Evolutionary conservation across 2,888 invertebrate species (phyloP), one percentile per base, ranked within the genome.

Genomic region (Drosophila trichaetosa): DNA sequence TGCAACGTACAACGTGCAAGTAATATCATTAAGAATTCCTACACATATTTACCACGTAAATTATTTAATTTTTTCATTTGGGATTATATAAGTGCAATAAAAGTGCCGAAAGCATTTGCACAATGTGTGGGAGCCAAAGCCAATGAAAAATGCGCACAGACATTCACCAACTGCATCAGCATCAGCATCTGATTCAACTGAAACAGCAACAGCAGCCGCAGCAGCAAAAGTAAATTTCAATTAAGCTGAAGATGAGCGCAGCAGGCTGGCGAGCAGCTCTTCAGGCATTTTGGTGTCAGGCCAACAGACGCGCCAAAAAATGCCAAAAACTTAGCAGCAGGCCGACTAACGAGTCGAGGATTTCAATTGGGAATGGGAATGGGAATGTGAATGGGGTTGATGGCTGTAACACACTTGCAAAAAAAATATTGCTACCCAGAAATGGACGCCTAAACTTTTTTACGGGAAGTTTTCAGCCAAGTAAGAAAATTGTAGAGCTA

Each of bases 21-120:
- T 53, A 54, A 54, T 18, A 54, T 68, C 56, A 56, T 73, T 85
- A 80, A 85, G 90, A 85, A 85, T 84, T 67, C 75, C 29, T 52
- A 70, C 48, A 57, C 65, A 58, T 57, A 57, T 46, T 73, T 59
- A 59, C 58, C 38, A 76, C 69, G 73, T 81, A 89, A 79, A 86
- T 90, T 86, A 86, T 86, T 86, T 89, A 87, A 90, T 89, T 75
- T 89, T 83, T 83, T 61, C 34, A 38, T 63, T 60, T 52, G 51
- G 53, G 72, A 89, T 86, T 86, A 86, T 90, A 89, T 86, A 86
- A 86, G 73, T 53, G 74, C 56, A 69, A 89, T 85, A 85, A 85
- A 84, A 85, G 85, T 85, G 85, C 85, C 85, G 89, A 90, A 85
- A 90, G 85, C 85, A 76, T 83, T 90, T 89, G 89, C 89, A 89